Base-by-base conservation (phyloP, 2,888 invertebrate genomes). In the Gibbula magus region DNA sequence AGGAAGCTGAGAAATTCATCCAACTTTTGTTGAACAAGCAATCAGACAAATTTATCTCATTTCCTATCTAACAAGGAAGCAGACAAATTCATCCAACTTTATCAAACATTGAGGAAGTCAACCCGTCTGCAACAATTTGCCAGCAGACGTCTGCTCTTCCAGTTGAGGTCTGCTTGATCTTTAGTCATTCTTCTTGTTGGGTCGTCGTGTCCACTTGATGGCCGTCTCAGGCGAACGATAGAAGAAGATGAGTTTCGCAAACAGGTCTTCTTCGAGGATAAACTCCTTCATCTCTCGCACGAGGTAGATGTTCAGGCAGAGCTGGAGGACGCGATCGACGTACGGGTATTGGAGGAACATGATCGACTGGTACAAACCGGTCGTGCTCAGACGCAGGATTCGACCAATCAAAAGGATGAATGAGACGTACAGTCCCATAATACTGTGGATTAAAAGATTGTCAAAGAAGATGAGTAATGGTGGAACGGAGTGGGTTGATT, bases 161-260 rank as follows among this genome's bases (percentile, higher is more conserved):
- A 20, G 20, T 25, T 56, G 22, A 45, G 1, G 45, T 45, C 10
- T 45, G 45, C 45, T 45, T 45, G 29, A 29, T 22, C 22, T 22
- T 51, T 75, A 52, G 13, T 79, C 79, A 10, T 82, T 80, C 74
- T 84, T 84, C 81, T 88, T 87, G 78, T 88, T 88, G 29, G 83
- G 86, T n/a, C 89, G 83, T 54, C 91, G 86, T 16, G 95, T 95
- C 94, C 95, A 95, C 89, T 94, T 94, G 87, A 99, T 98, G 93
- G 99, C 95, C 29, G 99, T 99, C 92, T 99, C 99, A 5, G 99
- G 99, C 39, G 99, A 93, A 53, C 99, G 96, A 93, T 98, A 99
- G 88, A 99, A 95, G 96, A 99, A 99, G 91, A 99, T 96, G 78
- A 99, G 94, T 95, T 99, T 99, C 81, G 99, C 98, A 93, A 98